Evolutionary conservation across 1,140 invertebrate genomes (phyloP).

Genomic region (Drosophila miranda): DNA sequence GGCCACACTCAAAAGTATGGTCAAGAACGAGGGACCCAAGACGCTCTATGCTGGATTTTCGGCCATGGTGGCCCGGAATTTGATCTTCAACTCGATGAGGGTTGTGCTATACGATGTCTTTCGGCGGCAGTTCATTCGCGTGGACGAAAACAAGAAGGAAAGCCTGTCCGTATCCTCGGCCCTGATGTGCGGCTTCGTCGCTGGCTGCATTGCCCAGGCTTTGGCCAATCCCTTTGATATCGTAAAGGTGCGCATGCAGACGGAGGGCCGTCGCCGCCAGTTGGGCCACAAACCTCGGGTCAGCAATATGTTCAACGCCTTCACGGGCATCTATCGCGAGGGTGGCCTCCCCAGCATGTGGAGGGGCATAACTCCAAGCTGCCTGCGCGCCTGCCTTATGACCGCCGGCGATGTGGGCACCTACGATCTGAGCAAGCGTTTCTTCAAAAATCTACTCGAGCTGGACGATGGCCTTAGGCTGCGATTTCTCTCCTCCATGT

Average conservation of each 20-base stretch:
- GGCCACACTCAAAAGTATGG: slow-evolving; percentile 19
- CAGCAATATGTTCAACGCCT: slow-evolving; percentile 3
- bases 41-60: slow-evolving; percentile 47
- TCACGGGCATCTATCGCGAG: slow-evolving; percentile 24
- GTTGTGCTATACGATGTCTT: slow-evolving; percentile 55
- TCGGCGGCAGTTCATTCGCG: slow-evolving; percentile 25
- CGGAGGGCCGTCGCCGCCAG: slow-evolving; percentile 20
- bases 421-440: slow-evolving; percentile 61
- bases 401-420: slow-evolving; percentile 58
- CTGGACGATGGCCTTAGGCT: slow-evolving; percentile 36
- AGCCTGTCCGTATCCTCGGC: slow-evolving; percentile 2
- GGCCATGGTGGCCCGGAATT: slow-evolving; percentile 37
- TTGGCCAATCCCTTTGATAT: slow-evolving; percentile 59
- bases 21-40: slow-evolving; percentile 3
- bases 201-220: slow-evolving; percentile 51
- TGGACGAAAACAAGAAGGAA: slow-evolving; percentile 10
- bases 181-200: slow-evolving; percentile 20
- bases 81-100: slow-evolving; percentile 54
- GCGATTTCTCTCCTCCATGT: slow-evolving; percentile 39
- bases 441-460: slow-evolving; percentile 24
- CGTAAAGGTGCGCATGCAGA: slow-evolving; percentile 58
- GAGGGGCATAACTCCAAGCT: slow-evolving; percentile 41
- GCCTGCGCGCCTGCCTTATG: slow-evolving; percentile 51
- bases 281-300: slow-evolving; percentile 28
- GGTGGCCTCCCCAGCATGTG: slow-evolving; percentile 37